A percentile compares a stretch with the other conserved stretches of the same genome.
phyloP scores from a whole-genome alignment of 2,797 vertebrate species.

The Eulemur albifrons region DNA sequence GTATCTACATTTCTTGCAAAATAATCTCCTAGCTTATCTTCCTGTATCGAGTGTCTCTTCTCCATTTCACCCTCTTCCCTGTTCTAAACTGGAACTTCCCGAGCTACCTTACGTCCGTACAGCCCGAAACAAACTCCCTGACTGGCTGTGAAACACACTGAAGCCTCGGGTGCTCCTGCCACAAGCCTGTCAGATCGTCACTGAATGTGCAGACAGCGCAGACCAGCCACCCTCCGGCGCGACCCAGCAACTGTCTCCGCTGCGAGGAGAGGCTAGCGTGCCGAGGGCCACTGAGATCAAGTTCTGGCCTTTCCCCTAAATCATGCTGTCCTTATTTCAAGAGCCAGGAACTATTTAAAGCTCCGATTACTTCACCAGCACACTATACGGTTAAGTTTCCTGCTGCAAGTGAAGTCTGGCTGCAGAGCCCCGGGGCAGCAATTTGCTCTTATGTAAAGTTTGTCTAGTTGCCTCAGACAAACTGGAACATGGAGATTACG shows the following conservation, averaged over 20 bases:
- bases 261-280: background rate
- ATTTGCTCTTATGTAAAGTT: background rate
- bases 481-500: constrained; percentile 15
- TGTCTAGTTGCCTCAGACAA: background rate
- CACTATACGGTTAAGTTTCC: background rate
- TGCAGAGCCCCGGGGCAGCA: background rate
- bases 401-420: background rate
- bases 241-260: background rate
- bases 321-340: constrained; percentile 60
- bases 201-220: background rate
- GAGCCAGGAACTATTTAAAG: constrained; percentile 70
- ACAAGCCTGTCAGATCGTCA: background rate
- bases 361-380: constrained; percentile 29
- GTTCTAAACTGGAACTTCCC: background rate
- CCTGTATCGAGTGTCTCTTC: background rate
- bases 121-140: background rate
- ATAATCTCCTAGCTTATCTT: background rate
- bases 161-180: background rate
- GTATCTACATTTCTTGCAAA: background rate
- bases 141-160: background rate
- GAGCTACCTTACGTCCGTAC: background rate
- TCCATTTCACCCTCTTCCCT: background rate
- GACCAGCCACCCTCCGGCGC: background rate
- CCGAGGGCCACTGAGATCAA: background rate
- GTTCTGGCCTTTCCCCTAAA: constrained; percentile 58